Conservation (phyloP, 2,797 vertebrate genomes). For the Etheostoma nigrum region DNA sequence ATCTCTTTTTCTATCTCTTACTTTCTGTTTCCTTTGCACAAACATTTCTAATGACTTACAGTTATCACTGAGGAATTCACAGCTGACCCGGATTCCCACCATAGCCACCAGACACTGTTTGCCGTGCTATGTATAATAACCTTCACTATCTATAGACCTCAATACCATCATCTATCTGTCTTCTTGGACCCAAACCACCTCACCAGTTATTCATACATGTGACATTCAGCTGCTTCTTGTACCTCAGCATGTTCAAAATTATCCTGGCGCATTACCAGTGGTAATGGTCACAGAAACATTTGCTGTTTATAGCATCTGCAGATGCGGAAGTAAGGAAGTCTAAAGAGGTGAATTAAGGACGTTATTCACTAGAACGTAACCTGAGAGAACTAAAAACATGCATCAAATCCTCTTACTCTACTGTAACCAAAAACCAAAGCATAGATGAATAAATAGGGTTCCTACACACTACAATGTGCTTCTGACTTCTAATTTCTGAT, state of each 20-base stretch:
- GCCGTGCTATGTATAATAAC: slow-evolving; percentile 25
- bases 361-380: background rate
- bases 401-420: too few relatives aligned
- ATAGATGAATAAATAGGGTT: too few relatives aligned
- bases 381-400: background rate
- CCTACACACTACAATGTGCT: background rate
- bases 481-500: background rate
- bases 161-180: background rate
- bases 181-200: background rate
- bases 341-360: background rate
- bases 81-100: slow-evolving; percentile 42
- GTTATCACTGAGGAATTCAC: slow-evolving; percentile 29
- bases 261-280: background rate
- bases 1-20: background rate
- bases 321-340: background rate
- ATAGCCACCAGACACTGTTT: slow-evolving; percentile 21
- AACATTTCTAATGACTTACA: slow-evolving; percentile 13
- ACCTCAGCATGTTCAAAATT: background rate
- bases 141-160: slow-evolving; percentile 39
- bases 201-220: background rate
- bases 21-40: background rate
- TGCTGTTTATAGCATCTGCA: background rate
- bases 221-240: background rate
- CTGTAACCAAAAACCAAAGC: slow-evolving; percentile 9
- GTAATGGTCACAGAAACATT: background rate